These are phyloP conservation scores for Xenopus laevis DNA, from an alignment of 2,113 vertebrate genomes.

Conservation along the genomic window DNA sequence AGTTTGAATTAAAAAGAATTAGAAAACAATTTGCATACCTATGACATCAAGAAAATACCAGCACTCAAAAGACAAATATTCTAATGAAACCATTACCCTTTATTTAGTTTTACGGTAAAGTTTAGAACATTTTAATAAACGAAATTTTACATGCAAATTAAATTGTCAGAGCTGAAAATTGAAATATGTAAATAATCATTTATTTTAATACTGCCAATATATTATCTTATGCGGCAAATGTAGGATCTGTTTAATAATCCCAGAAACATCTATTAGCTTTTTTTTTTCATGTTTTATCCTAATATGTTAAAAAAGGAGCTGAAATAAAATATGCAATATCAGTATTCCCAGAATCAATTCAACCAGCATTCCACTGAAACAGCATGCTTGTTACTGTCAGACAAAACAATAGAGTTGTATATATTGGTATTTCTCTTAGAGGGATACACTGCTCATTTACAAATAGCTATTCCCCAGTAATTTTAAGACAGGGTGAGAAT, in stretches of 20 bases:
- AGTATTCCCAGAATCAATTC: background rate
- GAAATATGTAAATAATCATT: slow-evolving; percentile 40
- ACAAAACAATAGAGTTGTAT: background rate
- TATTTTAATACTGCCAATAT: slow-evolving; percentile 36
- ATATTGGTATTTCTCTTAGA: background rate
- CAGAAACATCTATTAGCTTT: slow-evolving; percentile 20
- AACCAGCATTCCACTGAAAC: background rate
- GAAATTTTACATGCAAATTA: slow-evolving; percentile 38
- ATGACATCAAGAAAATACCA: slow-evolving; percentile 42
- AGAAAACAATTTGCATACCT: slow-evolving; percentile 40
- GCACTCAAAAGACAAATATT: slow-evolving; percentile 31
- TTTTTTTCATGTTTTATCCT: slow-evolving; percentile 1
- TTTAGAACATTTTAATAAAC: slow-evolving; percentile 44
- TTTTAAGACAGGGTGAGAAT: too few relatives aligned
- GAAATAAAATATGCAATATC: background rate
- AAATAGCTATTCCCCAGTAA: too few relatives aligned
- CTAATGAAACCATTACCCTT: slow-evolving; percentile 45
- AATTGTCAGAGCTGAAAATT: background rate
- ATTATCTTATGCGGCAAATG: slow-evolving; percentile 30
- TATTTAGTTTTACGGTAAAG: slow-evolving; percentile 43
- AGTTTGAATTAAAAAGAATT: slow-evolving; percentile 46
- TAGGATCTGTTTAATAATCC: slow-evolving; percentile 34
- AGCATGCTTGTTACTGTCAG: background rate
- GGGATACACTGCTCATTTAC: too few relatives aligned
- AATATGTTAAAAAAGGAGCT: background rate